phyloP scores from a whole-genome alignment of 1,140 invertebrate genomes.

The Akabosia matsudoensis region DNA sequence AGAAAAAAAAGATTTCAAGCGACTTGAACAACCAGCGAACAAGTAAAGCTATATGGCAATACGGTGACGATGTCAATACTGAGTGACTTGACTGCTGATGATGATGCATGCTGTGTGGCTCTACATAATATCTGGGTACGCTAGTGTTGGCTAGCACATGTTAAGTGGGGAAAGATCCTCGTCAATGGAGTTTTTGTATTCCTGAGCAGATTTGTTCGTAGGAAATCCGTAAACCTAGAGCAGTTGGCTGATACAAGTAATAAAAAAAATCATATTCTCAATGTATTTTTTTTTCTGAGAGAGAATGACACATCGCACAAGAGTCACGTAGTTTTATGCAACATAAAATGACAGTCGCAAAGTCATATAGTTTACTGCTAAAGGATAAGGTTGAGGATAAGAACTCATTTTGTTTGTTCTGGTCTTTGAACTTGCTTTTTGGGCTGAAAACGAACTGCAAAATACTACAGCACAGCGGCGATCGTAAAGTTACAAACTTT shows the following conservation, averaged over 20 bases:
- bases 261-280: too few species aligned
- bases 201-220: background rate
- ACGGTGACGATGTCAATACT: background rate
- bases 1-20: too few species aligned
- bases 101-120: too few species aligned
- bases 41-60: background rate
- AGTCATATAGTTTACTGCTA: background rate
- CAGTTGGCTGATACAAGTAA: too few species aligned
- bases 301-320: background rate
- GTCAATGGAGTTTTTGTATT: background rate
- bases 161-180: background rate
- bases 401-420: slow-evolving; percentile 36
- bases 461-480: too few species aligned
- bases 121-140: background rate
- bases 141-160: background rate
- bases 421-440: slow-evolving; percentile 42
- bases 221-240: too few species aligned
- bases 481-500: too few species aligned
- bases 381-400: background rate
- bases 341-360: background rate
- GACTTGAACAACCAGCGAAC: too few species aligned
- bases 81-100: too few species aligned
- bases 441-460: background rate
- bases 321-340: background rate
- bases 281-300: too few species aligned